Conservation (phyloP, 1,140 invertebrate genomes). For the Heliconius hermathena region DNA sequence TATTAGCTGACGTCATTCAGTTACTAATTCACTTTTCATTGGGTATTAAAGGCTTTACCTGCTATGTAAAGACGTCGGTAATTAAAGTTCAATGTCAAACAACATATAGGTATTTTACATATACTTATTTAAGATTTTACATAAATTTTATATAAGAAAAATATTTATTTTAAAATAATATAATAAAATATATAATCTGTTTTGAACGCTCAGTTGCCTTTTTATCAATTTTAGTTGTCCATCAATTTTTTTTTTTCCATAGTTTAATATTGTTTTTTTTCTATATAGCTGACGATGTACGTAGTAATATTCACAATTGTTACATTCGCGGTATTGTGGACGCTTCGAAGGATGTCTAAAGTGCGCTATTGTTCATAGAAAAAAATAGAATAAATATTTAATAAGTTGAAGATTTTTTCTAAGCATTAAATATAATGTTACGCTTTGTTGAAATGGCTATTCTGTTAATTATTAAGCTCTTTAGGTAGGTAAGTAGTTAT, state of each 20-base stretch:
- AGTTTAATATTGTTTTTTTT: background rate
- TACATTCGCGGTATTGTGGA: background rate
- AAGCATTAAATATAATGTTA: too few species aligned
- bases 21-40: conserved; percentile 22
- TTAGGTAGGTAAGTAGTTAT: too few species aligned
- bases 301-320: background rate
- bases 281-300: background rate
- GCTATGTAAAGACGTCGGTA: conserved; percentile 17
- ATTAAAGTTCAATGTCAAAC: conserved; percentile 33
- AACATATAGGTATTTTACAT: background rate
- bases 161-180: background rate
- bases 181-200: background rate
- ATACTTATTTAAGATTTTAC: background rate
- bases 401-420: background rate
- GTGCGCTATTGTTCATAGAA: background rate
- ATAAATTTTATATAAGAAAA: background rate
- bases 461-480: too few species aligned
- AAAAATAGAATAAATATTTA: background rate
- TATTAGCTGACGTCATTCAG: conserved; percentile 36
- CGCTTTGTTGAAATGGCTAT: too few species aligned
- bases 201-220: background rate
- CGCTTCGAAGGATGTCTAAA: background rate
- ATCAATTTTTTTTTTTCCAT: background rate
- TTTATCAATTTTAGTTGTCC: background rate
- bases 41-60: conserved; percentile 28